Evolutionary conservation across 1,140 invertebrate species (phyloP), one percentile per base, ranked within the genome.

Genomic region (Diorhabda carinulata): DNA sequence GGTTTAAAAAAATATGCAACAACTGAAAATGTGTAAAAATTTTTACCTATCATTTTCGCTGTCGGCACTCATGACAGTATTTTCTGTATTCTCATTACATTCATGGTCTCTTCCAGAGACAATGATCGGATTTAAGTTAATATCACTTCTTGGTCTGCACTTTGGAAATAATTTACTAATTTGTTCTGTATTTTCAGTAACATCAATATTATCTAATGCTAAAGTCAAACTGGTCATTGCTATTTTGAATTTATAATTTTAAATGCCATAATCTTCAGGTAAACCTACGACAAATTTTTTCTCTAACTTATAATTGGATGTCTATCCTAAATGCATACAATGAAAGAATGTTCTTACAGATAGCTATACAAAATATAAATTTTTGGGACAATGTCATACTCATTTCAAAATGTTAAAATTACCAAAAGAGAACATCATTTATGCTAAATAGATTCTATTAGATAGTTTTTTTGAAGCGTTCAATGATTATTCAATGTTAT

Each of bases 111-210:
- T 76, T 71, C 70, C 78, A 66, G 75, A 74, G 57, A 72, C 67
- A 69, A 79, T 72, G 69, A 86, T 82, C 65, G 84, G 83, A 82
- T 87, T 87, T 81, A 87, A 83, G 80, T 85, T 88, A 74, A 84
- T 84, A 78, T 85, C 83, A 79, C 79, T 79, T 66, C 87, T 84
- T 70, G 90, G 90, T 73, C 91, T 86, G 83, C 91, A 92, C 88
- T 92, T 92, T 72, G 91, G 91, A 83, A 93, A 93, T 71, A 93
- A 85, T 80, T 89, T 87, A 75, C 89, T 91, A 82, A 93, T 92
- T 81, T 90, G 88, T 84, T 91, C 90, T 80, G 87, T 87, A 78
- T 81, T 83, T 76, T 82, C 83, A 77, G 79, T 81, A 72, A 81
- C 79, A 78, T 80, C 81, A 72, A 80, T 78, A 77, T 82, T 79